Evolutionary conservation across 2,888 invertebrate species (phyloP).

Genomic region (Philopedon plagiatum): DNA sequence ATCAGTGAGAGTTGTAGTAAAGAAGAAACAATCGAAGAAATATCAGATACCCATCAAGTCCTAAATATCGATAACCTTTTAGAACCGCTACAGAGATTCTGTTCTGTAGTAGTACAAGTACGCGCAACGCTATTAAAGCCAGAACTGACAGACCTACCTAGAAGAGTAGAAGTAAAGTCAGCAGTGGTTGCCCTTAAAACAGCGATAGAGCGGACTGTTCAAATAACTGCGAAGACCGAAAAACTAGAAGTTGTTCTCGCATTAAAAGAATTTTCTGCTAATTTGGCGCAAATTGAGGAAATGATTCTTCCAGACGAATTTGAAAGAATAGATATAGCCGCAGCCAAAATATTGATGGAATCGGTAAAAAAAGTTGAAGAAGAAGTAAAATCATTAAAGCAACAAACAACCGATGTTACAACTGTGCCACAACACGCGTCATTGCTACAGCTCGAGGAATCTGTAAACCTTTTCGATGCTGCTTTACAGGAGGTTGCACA

Average conservation of each 20-base stretch:
- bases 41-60: constrained; percentile 24
- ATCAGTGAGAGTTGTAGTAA: constrained; percentile 31
- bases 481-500: constrained; percentile 30
- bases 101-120: constrained; percentile 51
- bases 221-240: neutral
- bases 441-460: constrained; percentile 48
- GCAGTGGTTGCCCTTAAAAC: neutral
- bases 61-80: constrained; percentile 39
- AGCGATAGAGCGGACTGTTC: constrained; percentile 2
- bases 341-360: constrained; percentile 25
- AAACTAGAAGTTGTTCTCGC: neutral
- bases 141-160: constrained; percentile 17
- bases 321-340: constrained; percentile 21
- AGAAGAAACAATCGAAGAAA: constrained; percentile 19
- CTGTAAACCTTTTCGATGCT: constrained; percentile 15
- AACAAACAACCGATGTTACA: constrained; percentile 12
- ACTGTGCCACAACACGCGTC: constrained; percentile 53
- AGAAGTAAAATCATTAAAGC: constrained; percentile 29
- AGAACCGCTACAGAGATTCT: constrained; percentile 54
- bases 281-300: constrained; percentile 12
- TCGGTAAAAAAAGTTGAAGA: constrained; percentile 31
- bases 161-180: neutral
- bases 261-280: constrained; percentile 11
- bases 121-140: constrained; percentile 47
- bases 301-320: neutral